Evolutionary conservation across 2,888 invertebrate genomes (phyloP), one percentile per base, ranked within the genome.

Genomic region (Gasteruption jaculator): DNA sequence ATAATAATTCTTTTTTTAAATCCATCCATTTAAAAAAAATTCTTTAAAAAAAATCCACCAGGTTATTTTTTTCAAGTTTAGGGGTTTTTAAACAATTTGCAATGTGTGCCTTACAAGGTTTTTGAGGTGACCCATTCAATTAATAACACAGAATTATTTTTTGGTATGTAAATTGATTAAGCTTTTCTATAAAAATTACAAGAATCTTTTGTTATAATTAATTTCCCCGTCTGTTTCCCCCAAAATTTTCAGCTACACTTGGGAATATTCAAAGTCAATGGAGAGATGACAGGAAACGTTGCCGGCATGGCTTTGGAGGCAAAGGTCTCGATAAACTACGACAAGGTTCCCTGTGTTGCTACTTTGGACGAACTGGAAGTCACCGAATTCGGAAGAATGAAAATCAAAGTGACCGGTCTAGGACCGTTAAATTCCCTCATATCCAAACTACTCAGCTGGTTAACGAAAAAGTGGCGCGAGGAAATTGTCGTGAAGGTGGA

Each of bases 331-430:
- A 45, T 48, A 10, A 48, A 60, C 34, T 59, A 54, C 37, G 43
- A 41, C 8, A 29, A 45, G 29, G 42, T 19, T 1, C 55, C 54
- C 5, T 58, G 58, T 31, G 19, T 20, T 8, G 20, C 45, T 7
- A 36, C 31, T 7, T 22, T 60, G 6, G 38, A 54, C 3, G 19
- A 40, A 5, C 18, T 59, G 4, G 42, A 45, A 34, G 45, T 57
- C 4, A 43, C 41, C 8, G 15, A 55, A 24, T 26, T 57, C 18
- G 56, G 54, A n/a, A 38, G 48, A 5, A 29, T 54, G 1, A 42
- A 42, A 1, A 10, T 60, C 5, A 18, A 43, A 8, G n/a, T 59
- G 7, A 58, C 56, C 2, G 59, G 57, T 10, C 35, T 57, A 3
- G 50, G 54, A 2, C 35, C 43, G 4, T 29, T 56, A 2, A 50